Conservation (phyloP, 2,888 invertebrate genomes). For the Anthrax anthrax region DNA sequence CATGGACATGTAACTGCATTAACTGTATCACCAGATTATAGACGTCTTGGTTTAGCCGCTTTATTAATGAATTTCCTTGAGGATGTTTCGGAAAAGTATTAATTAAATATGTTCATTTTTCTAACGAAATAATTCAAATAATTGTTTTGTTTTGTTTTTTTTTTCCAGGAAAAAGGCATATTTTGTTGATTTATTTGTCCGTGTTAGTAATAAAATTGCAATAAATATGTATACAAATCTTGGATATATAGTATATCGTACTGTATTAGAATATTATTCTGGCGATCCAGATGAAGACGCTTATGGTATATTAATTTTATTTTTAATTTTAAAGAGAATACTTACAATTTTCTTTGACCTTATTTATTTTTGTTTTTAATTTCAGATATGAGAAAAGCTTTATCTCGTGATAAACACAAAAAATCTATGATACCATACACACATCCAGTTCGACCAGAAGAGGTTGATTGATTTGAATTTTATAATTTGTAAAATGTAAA, state of each 20-base stretch:
- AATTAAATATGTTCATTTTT: too few relatives aligned
- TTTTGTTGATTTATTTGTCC: constrained; percentile 96
- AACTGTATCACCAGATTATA: constrained; percentile 88
- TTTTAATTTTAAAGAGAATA: too few relatives aligned
- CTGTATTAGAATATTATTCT: constrained; percentile 95
- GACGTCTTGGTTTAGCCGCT: constrained; percentile 83
- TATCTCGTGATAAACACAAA: constrained; percentile 80
- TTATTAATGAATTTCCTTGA: constrained; percentile 89
- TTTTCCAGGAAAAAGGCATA: constrained; percentile 78
- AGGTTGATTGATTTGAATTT: constrained; percentile 54
- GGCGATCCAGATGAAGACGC: constrained; percentile 98
- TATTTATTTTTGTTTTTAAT: constrained; percentile 17
- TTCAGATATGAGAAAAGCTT: constrained; percentile 96
- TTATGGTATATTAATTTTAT: constrained; percentile 60
- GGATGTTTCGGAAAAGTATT: constrained; percentile 88
- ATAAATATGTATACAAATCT: constrained; percentile 94
- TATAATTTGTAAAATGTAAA: background rate
- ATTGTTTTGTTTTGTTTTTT: constrained; percentile 7
- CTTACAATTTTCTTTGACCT: background rate
- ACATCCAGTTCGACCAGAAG: constrained; percentile 91
- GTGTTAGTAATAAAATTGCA: constrained; percentile 93
- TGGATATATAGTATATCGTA: constrained; percentile 92
- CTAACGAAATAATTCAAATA: background rate
- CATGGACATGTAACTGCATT: constrained; percentile 99
- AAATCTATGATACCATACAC: constrained; percentile 85